Evolutionary conservation across 2,797 vertebrate species (phyloP).

Genomic region (Atherinosoma microstoma): DNA sequence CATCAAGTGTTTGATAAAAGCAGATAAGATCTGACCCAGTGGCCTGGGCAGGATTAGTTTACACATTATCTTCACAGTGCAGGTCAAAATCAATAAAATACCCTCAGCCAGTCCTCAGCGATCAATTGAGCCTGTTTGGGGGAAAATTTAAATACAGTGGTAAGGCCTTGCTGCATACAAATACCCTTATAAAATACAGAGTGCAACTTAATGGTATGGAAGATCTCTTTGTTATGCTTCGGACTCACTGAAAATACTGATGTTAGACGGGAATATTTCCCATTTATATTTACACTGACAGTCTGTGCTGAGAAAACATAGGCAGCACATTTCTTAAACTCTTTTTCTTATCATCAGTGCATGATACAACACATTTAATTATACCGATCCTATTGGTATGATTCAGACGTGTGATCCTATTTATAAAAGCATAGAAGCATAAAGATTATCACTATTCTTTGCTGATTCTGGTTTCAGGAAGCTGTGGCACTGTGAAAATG

Average conservation of each 20-base stretch:
- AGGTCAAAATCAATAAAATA: conserved; percentile 40
- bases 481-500: background rate
- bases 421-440: background rate
- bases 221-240: conserved; percentile 63
- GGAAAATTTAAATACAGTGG: conserved; percentile 35
- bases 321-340: conserved; percentile 15
- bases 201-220: conserved; percentile 43
- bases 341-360: conserved; percentile 1
- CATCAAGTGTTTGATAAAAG: conserved; percentile 40
- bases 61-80: conserved; percentile 35
- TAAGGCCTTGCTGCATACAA: background rate
- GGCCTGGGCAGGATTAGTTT: conserved; percentile 30
- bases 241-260: conserved; percentile 51
- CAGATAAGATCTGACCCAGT: conserved; percentile 59
- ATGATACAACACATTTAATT: background rate
- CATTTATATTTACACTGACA: conserved; percentile 26
- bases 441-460: too few relatives aligned
- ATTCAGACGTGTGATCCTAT: background rate
- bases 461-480: background rate
- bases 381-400: background rate
- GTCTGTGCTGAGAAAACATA: background rate
- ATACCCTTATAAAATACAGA: conserved; percentile 41
- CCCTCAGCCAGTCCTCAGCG: conserved; percentile 6
- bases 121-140: conserved; percentile 26
- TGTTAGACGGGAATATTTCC: conserved; percentile 14